Evolutionary conservation across 2,113 vertebrate genomes (phyloP), one percentile per base, ranked within the genome.

Genomic region (Xenopus borealis): DNA sequence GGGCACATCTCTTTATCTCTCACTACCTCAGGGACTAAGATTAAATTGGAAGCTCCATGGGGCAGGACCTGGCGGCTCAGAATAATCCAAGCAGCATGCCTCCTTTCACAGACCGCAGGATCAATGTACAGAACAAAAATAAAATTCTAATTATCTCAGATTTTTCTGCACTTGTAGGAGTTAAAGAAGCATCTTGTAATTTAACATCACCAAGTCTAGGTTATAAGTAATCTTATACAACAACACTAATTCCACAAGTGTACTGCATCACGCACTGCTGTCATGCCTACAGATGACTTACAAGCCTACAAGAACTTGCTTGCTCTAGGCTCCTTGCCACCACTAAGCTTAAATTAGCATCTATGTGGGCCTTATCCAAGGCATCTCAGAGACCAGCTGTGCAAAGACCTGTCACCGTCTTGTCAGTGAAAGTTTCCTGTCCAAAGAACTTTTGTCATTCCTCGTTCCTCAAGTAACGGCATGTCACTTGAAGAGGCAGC

Each of bases 401-500:
- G 91, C 92, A 89, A 92, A 89, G 92, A 91, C 89, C 94, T 97
- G 94, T 97, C 94, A 94, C 90, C 92, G 91, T 92, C 90, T 94
- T 94, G 91, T 96, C 95, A 96, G 91, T 79, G 86, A 94, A 96
- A 94, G 90, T 96, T 95, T 95, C 93, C 93, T 94, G 94, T 95
- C 94, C 93, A 93, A 94, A 94, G 91, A 94, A 93, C 91, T 94
- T 93, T 91, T 88, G 87, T 93, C 92, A 94, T 88, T 84, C 69
- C 83, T 91, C 86, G 86, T 94, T 88, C 83, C 89, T 92, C 89
- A 89, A 91, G 92, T 92, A 94, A 93, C 94, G 89, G 91, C 89
- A 92, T 96, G 95, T 96, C 96, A 98, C 91, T 93, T 88, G 89
- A 90, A 92, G 91, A 95, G 94, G 95, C 94, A 97, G 95, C 93